A percentile compares a stretch with the other conserved stretches of the same genome.
phyloP scores from a whole-genome alignment of 37 sponge, comb jelly and placozoan species.

The Chondrosia reniformis region DNA sequence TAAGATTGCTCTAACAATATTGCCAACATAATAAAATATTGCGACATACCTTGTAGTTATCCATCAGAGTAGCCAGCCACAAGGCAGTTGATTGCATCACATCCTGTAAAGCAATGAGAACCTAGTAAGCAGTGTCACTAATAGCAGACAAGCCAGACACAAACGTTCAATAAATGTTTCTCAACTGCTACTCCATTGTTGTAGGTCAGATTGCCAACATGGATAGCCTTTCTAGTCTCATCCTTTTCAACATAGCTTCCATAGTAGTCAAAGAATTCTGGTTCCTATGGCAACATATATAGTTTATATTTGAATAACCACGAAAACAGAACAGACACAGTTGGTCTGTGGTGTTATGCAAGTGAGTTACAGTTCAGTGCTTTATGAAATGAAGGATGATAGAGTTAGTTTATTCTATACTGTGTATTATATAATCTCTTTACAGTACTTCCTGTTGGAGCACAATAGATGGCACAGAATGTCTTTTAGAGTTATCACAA shows the following conservation, averaged over 20 bases:
- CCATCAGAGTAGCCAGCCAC: constrained; percentile 62
- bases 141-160: not conserved
- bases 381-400: too few species aligned
- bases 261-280: constrained; percentile 71
- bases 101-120: constrained; percentile 34
- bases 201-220: constrained; percentile 81
- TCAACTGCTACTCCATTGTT: constrained; percentile 54
- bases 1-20: too few species aligned
- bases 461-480: too few species aligned
- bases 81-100: constrained; percentile 57
- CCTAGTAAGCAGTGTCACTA: not conserved
- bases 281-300: too few species aligned
- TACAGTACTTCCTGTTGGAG: too few species aligned
- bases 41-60: constrained; percentile 75
- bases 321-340: not conserved
- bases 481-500: too few species aligned
- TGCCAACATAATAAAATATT: too few species aligned
- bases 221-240: constrained; percentile 50
- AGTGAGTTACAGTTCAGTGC: too few species aligned
- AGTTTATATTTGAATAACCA: not conserved
- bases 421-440: too few species aligned
- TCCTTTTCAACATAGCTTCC: constrained; percentile 33
- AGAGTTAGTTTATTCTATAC: too few species aligned
- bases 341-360: not conserved
- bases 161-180: constrained; percentile 49